Conservation (phyloP, 2,113 vertebrate genomes). For the Coracopsis vasa region DNA sequence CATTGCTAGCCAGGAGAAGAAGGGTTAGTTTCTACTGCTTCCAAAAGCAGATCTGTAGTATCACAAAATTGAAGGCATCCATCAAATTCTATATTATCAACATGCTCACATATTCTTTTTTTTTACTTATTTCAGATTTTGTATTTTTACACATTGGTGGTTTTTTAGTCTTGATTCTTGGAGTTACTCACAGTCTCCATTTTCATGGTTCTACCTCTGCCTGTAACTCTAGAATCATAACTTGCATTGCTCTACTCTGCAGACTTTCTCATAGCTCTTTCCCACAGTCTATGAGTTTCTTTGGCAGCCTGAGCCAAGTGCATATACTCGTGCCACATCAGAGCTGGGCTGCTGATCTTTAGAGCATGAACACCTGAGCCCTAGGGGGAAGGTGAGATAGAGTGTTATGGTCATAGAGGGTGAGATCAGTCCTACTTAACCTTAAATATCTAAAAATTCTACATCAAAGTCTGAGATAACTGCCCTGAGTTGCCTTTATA, state of each 20-base stretch:
- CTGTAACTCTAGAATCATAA: not conserved
- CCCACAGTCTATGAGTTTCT: not conserved
- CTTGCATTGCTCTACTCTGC: not conserved
- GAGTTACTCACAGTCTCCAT: not conserved
- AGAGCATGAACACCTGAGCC: not conserved
- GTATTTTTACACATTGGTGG: not conserved
- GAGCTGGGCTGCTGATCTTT: not conserved
- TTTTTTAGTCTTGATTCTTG: not conserved
- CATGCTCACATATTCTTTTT: rapidly evolving
- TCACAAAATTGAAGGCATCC: not conserved
- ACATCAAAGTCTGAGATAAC: not conserved
- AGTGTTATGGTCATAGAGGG: rapidly evolving
- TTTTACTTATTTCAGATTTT: not conserved
- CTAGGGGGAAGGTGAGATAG: not conserved
- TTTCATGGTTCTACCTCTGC: not conserved
- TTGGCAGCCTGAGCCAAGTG: not conserved
- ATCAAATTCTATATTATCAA: not conserved
- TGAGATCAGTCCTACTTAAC: not conserved
- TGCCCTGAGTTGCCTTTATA: not conserved
- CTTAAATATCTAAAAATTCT: not conserved
- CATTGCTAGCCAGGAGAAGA: not conserved
- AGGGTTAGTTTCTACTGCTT: not conserved
- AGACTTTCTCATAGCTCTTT: not conserved
- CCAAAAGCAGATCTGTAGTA: not conserved
- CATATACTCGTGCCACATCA: not conserved